Evolutionary conservation across 2,113 vertebrate genomes (phyloP).

Genomic region (Lepidiolamprologus cunningtoni): DNA sequence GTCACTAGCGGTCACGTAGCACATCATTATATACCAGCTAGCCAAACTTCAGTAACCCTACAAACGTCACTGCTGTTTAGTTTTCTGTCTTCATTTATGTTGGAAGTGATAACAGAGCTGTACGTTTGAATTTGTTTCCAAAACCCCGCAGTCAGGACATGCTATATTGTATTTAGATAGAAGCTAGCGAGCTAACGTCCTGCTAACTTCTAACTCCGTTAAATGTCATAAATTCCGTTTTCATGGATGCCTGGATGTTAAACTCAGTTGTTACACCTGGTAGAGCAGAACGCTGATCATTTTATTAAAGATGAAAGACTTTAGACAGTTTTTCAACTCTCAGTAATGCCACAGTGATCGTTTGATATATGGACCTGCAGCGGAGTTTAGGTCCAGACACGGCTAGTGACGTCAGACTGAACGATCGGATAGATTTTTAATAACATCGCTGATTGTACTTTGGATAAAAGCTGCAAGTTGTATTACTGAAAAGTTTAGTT

Average conservation of each 20-base stretch:
- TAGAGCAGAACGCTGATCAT: no score
- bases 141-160: no score
- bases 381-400: fast-evolving
- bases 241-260: not conserved
- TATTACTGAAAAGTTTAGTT: not conserved
- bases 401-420: fast-evolving
- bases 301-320: not conserved
- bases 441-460: not conserved
- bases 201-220: not conserved
- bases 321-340: not conserved
- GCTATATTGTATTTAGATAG: no score
- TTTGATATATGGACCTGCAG: not conserved
- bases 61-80: no score
- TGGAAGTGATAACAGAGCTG: no score
- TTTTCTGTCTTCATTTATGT: no score
- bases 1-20: no score
- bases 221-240: not conserved
- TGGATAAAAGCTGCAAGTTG: not conserved
- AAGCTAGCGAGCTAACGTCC: no score
- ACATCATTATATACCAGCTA: no score
- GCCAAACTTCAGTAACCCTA: no score
- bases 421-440: fast-evolving
- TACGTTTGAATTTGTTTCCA: fast-evolving
- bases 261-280: not conserved
- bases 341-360: fast-evolving